Evolutionary conservation across 92 coral and sea anemone species (phyloP), one percentile per base, ranked within the genome.

Genomic region (Umimayanthus kanabou): DNA sequence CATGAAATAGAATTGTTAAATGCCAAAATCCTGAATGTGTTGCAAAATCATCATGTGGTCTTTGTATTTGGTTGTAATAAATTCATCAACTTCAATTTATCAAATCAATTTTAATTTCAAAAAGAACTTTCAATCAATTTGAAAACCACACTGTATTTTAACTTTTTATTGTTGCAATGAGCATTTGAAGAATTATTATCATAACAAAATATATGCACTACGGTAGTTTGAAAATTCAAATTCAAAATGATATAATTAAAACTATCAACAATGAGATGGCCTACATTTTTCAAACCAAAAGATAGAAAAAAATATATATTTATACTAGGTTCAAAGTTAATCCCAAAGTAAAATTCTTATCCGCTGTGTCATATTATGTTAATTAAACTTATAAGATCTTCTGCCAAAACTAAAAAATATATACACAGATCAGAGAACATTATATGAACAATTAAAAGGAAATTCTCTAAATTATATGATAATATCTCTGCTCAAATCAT

Each of bases 81-180:
- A 20, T 61, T 61, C 69, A 61, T 61, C 69, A 61, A 61, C 25
- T 61, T 23, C 5, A 61, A 61, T 61, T 57, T 57, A 57, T 57
- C 23, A 57, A 57, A 57, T 16, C 65, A 57, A 14, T 57, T 57
- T 57, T 57, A 57, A 15, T 57, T 57, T 57, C 65, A 57, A 57
- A 57, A 15, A 57, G 75, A 70, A 23, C 75, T 70, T 70, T 70
- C 72, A 23, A 70, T 70, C 33, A 72, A 72, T 72, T 72, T 72
- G 40, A 7, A 72, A 72, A 72, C 76, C n/a, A 25, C 76, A 61
- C 7, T 61, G 69, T 23, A 53, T 20, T 61, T 61, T 61, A 20
- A 20, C 7, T 22, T 61, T 61, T 53, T 53, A 53, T 18, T 23
- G 69, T 61, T 61, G 69, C 1, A 61, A 23, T 23, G 26, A 5